Percentiles rank a stretch among this genome's conserved stretches.
Conservation (phyloP, 2,888 invertebrate species). For the Synanthedon myopaeformis region DNA sequence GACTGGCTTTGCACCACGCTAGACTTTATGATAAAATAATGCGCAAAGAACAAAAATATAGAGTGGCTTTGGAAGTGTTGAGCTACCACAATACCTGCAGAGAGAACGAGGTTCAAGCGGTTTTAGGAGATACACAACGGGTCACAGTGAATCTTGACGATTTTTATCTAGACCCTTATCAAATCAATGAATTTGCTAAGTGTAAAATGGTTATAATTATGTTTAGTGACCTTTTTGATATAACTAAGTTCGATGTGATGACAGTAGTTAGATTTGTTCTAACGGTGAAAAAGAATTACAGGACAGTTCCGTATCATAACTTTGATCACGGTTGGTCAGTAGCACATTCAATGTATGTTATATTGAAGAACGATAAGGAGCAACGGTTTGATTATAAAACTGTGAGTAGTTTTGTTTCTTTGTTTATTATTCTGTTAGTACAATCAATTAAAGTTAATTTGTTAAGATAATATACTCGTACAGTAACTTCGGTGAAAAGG, state of each 20-base stretch:
- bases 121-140: slow-evolving; percentile 20
- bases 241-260: slow-evolving; percentile 74
- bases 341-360: slow-evolving; percentile 84
- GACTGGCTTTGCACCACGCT: slow-evolving; percentile 86
- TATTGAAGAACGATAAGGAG: slow-evolving; percentile 67
- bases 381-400: slow-evolving; percentile 32
- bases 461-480: too few species aligned
- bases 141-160: slow-evolving; percentile 50
- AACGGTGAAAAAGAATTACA: slow-evolving; percentile 87
- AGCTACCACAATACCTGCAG: slow-evolving; percentile 86
- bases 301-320: slow-evolving; percentile 87
- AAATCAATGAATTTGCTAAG: slow-evolving; percentile 77
- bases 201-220: slow-evolving; percentile 79
- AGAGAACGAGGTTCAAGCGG: slow-evolving; percentile 74
- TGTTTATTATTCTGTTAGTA: too few species aligned
- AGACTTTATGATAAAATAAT: slow-evolving; percentile 86
- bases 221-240: slow-evolving; percentile 80
- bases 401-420: slow-evolving; percentile 18
- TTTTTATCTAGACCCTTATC: slow-evolving; percentile 80
- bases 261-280: slow-evolving; percentile 79
- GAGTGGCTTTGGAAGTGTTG: slow-evolving; percentile 83
- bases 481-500: neutral
- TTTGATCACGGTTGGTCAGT: slow-evolving; percentile 91
- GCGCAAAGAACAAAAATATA: slow-evolving; percentile 85
- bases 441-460: too few species aligned